Evolutionary conservation across 2,888 invertebrate genomes (phyloP).

Genomic region (Ischnura elegans): DNA sequence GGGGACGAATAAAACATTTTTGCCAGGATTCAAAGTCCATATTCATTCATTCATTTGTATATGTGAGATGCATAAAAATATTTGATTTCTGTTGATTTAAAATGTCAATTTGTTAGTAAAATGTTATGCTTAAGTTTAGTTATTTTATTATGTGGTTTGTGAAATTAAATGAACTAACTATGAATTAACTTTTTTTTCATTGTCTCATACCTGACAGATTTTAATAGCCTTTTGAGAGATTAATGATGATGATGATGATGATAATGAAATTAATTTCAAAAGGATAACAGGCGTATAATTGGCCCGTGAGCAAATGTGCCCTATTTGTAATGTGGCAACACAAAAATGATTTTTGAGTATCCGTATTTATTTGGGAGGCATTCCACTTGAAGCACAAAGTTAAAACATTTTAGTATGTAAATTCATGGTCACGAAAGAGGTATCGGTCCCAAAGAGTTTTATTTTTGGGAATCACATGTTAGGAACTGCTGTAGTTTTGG

Average conservation of each 20-base stretch:
- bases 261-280: neutral
- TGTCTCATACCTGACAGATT: neutral
- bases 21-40: neutral
- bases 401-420: conserved; percentile 63
- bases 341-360: conserved; percentile 54
- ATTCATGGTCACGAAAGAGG: conserved; percentile 30
- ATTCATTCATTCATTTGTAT: conserved; percentile 47
- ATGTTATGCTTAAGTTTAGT: conserved; percentile 42
- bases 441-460: neutral
- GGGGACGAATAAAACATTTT: neutral
- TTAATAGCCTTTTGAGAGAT: neutral
- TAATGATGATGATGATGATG: neutral
- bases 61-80: conserved; percentile 21
- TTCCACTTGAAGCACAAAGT: conserved; percentile 49
- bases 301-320: conserved; percentile 7
- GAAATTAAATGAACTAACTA: neutral
- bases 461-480: neutral
- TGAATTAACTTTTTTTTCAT: neutral
- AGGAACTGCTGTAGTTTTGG: conserved; percentile 44
- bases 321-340: neutral
- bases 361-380: conserved; percentile 51
- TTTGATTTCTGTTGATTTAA: conserved; percentile 15
- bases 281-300: neutral
- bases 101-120: conserved; percentile 51
- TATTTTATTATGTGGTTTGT: conserved; percentile 19